These are phyloP conservation scores for Chrysotoxum bicinctum DNA, from an alignment of 2,888 invertebrate genomes.

Conservation along the genomic window DNA sequence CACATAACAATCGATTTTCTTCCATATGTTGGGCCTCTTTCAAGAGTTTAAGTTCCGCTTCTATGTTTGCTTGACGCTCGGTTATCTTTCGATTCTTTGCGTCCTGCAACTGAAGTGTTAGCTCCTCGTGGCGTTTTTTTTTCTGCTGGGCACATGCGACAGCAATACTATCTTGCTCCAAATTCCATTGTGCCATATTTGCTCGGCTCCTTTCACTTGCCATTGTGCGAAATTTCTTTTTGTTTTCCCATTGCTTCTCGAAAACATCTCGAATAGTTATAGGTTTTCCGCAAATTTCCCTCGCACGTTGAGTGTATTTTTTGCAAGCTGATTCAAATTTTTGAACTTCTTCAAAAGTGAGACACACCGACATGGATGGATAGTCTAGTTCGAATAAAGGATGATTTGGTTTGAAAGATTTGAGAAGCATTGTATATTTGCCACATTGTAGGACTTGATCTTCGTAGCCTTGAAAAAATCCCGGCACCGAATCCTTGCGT, in stretches of 20 bases:
- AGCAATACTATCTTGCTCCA: constrained; percentile 74
- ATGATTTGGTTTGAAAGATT: constrained; percentile 86
- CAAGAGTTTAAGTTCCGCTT: constrained; percentile 76
- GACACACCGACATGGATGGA: constrained; percentile 78
- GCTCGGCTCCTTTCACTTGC: constrained; percentile 81
- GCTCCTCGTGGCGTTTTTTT: constrained; percentile 75
- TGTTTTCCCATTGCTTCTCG: constrained; percentile 82
- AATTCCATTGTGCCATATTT: constrained; percentile 78
- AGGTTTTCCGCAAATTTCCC: constrained; percentile 82
- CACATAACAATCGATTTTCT: constrained; percentile 74
- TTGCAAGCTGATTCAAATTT: constrained; percentile 74
- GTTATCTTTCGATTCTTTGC: constrained; percentile 77
- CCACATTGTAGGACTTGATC: constrained; percentile 88
- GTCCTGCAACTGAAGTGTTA: constrained; percentile 76
- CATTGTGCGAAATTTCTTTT: constrained; percentile 83
- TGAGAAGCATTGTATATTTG: constrained; percentile 87
- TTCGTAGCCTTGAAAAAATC: constrained; percentile 85
- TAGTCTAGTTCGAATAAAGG: constrained; percentile 77
- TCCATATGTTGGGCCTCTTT: constrained; percentile 76
- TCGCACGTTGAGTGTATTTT: constrained; percentile 75
- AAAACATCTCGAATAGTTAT: constrained; percentile 83
- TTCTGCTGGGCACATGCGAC: constrained; percentile 75
- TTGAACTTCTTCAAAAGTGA: constrained; percentile 78
- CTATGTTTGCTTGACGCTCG: constrained; percentile 77
- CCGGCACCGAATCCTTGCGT: constrained; percentile 83